A percentile compares a stretch with the other conserved stretches of the same genome.
Evolutionary conservation across 2,113 vertebrate genomes (phyloP).

Genomic region (rat (Rattus norvegicus)): GRCr8 NC_086022.1:168800001-168800500

Average conservation of each 20-base stretch:
- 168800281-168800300: not conserved
- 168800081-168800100: slow-evolving; percentile 17
- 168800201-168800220: not conserved
- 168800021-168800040: not conserved
- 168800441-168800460: accelerated
- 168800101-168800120: not conserved
- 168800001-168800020: not conserved
- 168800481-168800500: not conserved
- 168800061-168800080: not conserved
- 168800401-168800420: not conserved
- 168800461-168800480: not conserved
- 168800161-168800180: slow-evolving; percentile 16
- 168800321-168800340: not conserved
- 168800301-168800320: not conserved
- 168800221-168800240: not conserved
- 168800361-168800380: not conserved
- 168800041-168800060: not conserved
- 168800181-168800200: not conserved
- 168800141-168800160: not conserved
- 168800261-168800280: not conserved
- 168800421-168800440: not conserved
- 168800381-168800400: not conserved
- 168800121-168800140: slow-evolving; percentile 10
- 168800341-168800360: not conserved
- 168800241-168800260: not conserved